These are phyloP conservation scores for Darevskia mixta DNA, from an alignment of 2,797 vertebrate genomes.

Conservation along the genomic window DNA sequence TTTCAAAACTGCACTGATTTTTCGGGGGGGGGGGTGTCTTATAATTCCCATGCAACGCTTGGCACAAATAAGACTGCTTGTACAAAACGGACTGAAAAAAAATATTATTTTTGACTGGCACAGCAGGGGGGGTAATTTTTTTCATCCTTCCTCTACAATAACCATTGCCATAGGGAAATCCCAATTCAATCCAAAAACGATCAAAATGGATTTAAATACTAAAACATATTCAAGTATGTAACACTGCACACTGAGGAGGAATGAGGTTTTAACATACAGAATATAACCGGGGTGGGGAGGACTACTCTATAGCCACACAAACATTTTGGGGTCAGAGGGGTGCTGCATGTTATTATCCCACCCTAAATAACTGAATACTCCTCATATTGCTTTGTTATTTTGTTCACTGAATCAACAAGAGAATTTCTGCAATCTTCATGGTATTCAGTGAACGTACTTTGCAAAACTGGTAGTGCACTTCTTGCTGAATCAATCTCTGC, in stretches of 20 bases:
- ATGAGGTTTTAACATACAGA: neutral
- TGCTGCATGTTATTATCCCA: neutral
- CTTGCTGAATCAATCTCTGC: too few relatives aligned
- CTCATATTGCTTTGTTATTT: neutral
- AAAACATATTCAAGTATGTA: neutral
- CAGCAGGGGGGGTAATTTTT: too few relatives aligned
- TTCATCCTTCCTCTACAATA: neutral
- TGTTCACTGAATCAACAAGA: neutral
- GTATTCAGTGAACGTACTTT: neutral
- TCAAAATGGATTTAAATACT: neutral
- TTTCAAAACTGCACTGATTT: too few relatives aligned
- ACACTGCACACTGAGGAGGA: too few relatives aligned
- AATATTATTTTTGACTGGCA: neutral
- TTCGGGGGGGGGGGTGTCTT: too few relatives aligned
- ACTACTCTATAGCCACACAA: too few relatives aligned
- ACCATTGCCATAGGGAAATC: neutral
- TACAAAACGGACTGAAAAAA: neutral
- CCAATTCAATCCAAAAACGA: neutral
- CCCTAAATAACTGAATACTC: neutral
- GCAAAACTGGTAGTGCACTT: neutral
- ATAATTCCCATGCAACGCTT: too few relatives aligned
- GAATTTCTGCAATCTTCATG: neutral
- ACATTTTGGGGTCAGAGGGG: too few relatives aligned
- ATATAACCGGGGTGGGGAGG: neutral
- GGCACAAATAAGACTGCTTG: too few relatives aligned